Conservation (phyloP, 2,888 invertebrate species). For the Scaptomyza reducta region DNA sequence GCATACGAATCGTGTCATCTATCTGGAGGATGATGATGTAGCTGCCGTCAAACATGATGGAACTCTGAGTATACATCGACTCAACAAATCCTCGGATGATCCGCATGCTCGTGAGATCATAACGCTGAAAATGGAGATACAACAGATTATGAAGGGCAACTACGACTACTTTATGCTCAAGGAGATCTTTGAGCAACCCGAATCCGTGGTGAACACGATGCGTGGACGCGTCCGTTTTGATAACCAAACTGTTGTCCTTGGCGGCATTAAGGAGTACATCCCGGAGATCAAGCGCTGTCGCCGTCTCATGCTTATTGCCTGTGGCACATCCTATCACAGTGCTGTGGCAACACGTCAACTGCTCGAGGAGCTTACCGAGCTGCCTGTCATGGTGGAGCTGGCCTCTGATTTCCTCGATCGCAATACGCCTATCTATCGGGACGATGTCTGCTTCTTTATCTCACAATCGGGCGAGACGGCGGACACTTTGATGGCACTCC, state of each 20-base stretch:
- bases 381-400: constrained; percentile 99
- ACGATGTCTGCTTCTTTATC: constrained; percentile 99
- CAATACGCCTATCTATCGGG: constrained; percentile 98
- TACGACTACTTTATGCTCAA: constrained; percentile 99
- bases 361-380: constrained; percentile 97
- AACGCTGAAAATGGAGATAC: constrained; percentile 98
- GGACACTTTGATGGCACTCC: constrained; percentile 96
- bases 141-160: constrained; percentile 99
- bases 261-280: constrained; percentile 99
- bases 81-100: constrained; percentile 91
- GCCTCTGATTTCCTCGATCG: constrained; percentile 99
- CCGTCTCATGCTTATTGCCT: constrained; percentile 97
- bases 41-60: constrained; percentile 99
- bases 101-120: constrained; percentile 96
- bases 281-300: constrained; percentile 98
- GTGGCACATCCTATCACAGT: constrained; percentile 99
- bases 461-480: constrained; percentile 99
- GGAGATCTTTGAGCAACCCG: constrained; percentile 99
- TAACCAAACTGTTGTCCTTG: constrained; percentile 92
- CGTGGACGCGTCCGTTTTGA: constrained; percentile 97
- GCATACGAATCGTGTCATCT: constrained; percentile 98
- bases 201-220: constrained; percentile 99
- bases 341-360: constrained; percentile 97
- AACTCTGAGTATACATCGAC: constrained; percentile 96
- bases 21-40: constrained; percentile 97